Evolutionary conservation across 2,113 vertebrate genomes (phyloP).

Genomic region (Dendropsophus ebraccatus): DNA sequence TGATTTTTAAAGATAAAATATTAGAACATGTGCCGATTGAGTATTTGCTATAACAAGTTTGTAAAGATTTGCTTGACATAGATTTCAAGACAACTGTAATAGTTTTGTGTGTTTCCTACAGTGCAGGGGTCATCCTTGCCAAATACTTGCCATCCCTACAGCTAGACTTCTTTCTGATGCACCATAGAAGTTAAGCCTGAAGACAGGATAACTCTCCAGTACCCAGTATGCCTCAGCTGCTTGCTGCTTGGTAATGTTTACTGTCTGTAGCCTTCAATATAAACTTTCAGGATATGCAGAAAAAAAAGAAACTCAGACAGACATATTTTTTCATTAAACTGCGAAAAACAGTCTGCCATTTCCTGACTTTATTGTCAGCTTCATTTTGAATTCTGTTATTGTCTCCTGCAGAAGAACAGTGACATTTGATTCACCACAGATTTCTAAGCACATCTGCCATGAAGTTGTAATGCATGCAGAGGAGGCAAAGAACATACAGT

Average conservation of each 20-base stretch:
- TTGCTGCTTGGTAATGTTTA: slow-evolving; percentile 41
- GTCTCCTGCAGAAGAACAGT: slow-evolving; percentile 66
- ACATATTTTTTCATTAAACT: slow-evolving; percentile 56
- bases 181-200: slow-evolving; percentile 19
- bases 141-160: not conserved
- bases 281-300: slow-evolving; percentile 1
- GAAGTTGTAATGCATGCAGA: slow-evolving; percentile 65
- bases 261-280: slow-evolving; percentile 32
- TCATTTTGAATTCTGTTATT: slow-evolving; percentile 67
- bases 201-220: slow-evolving; percentile 1
- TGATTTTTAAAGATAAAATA: not conserved
- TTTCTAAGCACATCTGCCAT: slow-evolving; percentile 70
- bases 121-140: slow-evolving; percentile 2
- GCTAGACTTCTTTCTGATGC: not conserved
- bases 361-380: slow-evolving; percentile 60
- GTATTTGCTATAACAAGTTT: not conserved
- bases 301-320: slow-evolving; percentile 30
- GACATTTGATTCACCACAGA: slow-evolving; percentile 69
- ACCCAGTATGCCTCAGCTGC: not conserved
- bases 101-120: not conserved
- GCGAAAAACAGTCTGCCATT: slow-evolving; percentile 47
- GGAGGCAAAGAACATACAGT: slow-evolving; percentile 62
- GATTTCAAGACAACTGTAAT: not conserved
- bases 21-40: not conserved
- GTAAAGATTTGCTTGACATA: not conserved